Evolutionary conservation across 2,888 invertebrate species (phyloP), one percentile per base, ranked within the genome.

Genomic region (Blomia tropicalis): DNA sequence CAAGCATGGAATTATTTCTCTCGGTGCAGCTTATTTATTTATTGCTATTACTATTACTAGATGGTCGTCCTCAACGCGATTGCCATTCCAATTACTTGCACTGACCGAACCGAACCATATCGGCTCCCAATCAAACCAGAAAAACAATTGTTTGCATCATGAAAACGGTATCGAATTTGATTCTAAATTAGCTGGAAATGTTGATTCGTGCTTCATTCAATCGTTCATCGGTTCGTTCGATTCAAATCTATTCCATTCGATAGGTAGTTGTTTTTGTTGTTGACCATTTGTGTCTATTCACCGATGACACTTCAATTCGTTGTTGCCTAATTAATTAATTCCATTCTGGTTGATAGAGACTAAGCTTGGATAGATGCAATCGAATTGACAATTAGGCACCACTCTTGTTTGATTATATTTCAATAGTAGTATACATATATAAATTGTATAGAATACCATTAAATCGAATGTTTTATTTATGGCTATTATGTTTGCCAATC

Each of bases 1-100:
- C 53, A 58, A 58, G 43, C 25, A 56, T 36, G 58, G 32, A 56
- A 58, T 58, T 58, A 58, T 58, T 58, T n/a, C n/a, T n/a, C 32
- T 7, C 51, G 7, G 51, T 47, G 51, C 51, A 7, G n/a, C n/a
- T 27, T 47, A 58, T 58, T 58, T 36, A 58, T 56, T 58, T 58
- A 41, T 31, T 58, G 58, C 43, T 41, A 23, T 58, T n/a, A n/a
- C n/a, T n/a, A n/a, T n/a, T n/a, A n/a, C n/a, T n/a, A n/a, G n/a
- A n/a, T n/a, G n/a, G n/a, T 41, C 32, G 36, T 22, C 30, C 19
- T 22, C 25, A 19, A 58, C 19, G 17, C n/a, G 23, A 36, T 25
- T 22, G 32, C 43, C 19, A 58, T 56, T 58, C 32, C 58, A 58
- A 58, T 58, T 36, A 58, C 29, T 58, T 7, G 11, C 51, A 47